Evolutionary conservation across 2,113 vertebrate species (phyloP).

Genomic region (Cinclus mexicanus): DNA sequence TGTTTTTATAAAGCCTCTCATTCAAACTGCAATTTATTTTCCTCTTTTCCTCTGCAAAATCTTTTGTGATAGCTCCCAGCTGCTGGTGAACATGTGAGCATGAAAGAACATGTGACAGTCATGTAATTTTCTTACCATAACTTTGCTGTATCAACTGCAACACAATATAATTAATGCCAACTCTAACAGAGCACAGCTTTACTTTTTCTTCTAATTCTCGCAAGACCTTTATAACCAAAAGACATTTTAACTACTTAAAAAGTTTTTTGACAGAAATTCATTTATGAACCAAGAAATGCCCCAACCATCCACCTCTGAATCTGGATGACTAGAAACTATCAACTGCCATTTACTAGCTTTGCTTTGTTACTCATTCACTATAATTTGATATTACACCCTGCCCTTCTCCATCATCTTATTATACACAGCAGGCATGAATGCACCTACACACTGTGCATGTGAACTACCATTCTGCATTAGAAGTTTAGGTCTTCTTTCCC

Average conservation of each 20-base stretch:
- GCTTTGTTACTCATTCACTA: neutral
- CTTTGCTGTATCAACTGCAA: neutral
- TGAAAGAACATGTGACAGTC: neutral
- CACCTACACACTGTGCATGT: neutral
- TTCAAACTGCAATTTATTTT: neutral
- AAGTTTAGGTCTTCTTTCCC: neutral
- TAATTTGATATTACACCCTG: neutral
- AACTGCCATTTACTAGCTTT: neutral
- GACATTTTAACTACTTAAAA: neutral
- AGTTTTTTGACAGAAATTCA: neutral
- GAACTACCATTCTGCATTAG: neutral
- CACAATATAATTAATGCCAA: neutral
- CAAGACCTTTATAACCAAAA: neutral
- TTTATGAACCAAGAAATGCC: neutral
- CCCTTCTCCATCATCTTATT: neutral
- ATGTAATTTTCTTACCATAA: neutral
- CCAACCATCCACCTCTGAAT: neutral
- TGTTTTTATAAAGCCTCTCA: neutral
- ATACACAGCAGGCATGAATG: accelerated
- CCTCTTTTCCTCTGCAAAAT: neutral
- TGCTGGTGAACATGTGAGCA: neutral
- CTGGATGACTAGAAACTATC: neutral
- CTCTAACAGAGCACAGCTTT: neutral
- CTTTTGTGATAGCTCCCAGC: neutral
- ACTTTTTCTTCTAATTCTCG: neutral